These are phyloP conservation scores for Polypterus senegalus DNA, from an alignment of 2,113 vertebrate species.

Conservation along the genomic window DNA sequence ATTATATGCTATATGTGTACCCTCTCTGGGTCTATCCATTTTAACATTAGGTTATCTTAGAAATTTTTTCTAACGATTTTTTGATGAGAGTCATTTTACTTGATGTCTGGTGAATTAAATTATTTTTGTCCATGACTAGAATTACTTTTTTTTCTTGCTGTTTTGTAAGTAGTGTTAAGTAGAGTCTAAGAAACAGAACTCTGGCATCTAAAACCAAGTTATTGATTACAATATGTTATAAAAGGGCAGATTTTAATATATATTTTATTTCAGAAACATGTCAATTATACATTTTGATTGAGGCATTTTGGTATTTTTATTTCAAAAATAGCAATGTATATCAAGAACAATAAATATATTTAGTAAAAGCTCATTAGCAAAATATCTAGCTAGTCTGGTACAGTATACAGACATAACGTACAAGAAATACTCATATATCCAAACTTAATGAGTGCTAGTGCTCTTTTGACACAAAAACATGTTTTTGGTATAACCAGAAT, in stretches of 20 bases:
- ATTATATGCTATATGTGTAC: too few relatives aligned
- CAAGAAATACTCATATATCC: conserved; percentile 17
- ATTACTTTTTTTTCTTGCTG: too few relatives aligned
- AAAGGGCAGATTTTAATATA: not conserved
- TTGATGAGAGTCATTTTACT: too few relatives aligned
- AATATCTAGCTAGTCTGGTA: conserved; percentile 26
- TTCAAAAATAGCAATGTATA: conserved; percentile 29
- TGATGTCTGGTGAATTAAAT: too few relatives aligned
- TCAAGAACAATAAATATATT: conserved; percentile 27
- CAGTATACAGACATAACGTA: conserved; percentile 20
- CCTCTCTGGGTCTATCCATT: too few relatives aligned
- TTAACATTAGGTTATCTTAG: too few relatives aligned
- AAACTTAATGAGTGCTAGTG: conserved; percentile 13
- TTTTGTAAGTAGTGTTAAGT: too few relatives aligned
- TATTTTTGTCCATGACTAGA: too few relatives aligned
- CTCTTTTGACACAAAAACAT: conserved; percentile 17
- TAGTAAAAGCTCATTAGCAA: conserved; percentile 28
- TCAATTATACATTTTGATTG: conserved; percentile 32
- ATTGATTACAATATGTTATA: too few relatives aligned
- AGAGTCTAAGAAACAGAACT: too few relatives aligned
- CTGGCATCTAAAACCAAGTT: too few relatives aligned
- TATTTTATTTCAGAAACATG: conserved; percentile 38
- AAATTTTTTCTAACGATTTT: too few relatives aligned
- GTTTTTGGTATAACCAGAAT: conserved; percentile 6
- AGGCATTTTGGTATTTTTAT: conserved; percentile 6